Percentiles rank a stretch among this genome's conserved stretches.
Conservation (phyloP, 2,797 vertebrate species). For the Perodicticus potto region DNA sequence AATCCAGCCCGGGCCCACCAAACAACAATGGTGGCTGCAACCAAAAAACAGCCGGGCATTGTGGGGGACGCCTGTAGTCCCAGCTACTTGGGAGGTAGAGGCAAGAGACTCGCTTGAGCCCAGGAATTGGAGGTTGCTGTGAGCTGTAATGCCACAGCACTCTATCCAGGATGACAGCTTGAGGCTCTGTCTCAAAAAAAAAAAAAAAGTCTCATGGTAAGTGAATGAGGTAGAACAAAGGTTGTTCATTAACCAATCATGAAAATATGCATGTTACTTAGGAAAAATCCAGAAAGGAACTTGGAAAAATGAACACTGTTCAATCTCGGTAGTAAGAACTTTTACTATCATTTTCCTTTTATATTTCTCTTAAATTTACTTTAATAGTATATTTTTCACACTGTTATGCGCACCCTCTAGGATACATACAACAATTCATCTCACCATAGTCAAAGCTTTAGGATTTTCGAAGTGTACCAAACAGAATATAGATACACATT, state of each 20-base stretch:
- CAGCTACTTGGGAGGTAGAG: too few species aligned
- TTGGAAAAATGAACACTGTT: conserved; percentile 31
- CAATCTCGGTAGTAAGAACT: not conserved
- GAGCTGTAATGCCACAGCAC: too few species aligned
- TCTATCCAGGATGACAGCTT: too few species aligned
- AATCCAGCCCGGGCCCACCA: too few species aligned
- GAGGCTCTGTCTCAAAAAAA: too few species aligned
- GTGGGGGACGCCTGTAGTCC: too few species aligned
- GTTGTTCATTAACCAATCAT: not conserved
- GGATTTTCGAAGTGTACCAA: not conserved
- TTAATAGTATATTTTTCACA: conserved; percentile 29
- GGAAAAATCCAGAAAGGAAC: not conserved
- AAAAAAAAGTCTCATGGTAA: not conserved
- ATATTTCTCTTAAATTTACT: conserved; percentile 51
- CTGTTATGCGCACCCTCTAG: not conserved
- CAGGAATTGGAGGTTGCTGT: too few species aligned
- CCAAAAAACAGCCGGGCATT: too few species aligned
- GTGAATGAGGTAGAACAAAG: conserved; percentile 30
- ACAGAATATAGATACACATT: not conserved
- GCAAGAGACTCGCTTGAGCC: too few species aligned
- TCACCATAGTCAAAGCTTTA: not conserved
- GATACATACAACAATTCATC: not conserved
- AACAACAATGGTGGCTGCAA: too few species aligned
- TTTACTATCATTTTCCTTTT: conserved; percentile 36
- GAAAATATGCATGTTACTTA: conserved; percentile 11